Base-by-base conservation (phyloP, 2,797 vertebrate genomes). In the Enteromius mattozi region DNA sequence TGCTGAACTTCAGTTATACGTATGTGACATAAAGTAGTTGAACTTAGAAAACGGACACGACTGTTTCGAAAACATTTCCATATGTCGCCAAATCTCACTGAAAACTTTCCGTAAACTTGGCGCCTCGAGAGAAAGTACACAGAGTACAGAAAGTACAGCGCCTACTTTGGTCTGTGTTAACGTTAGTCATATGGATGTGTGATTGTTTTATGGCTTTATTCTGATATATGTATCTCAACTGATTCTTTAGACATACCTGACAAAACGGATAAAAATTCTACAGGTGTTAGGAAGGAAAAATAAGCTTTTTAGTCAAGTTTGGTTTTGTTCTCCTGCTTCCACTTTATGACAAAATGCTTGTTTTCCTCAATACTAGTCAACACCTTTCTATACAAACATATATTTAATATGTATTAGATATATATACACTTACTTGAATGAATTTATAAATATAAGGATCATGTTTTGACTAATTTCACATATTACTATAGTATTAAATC, bases 111-210 rank as follows among this genome's bases (percentile, higher is more conserved):
- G 14, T 49, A 49, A 81, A 35, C 2, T n/a, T 49, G 3, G 27
- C 54, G 27, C 24, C 42, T 12, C 42, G 6, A 24, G 17, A 61
- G 68, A 63, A 10, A 72, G 37, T n/a, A 56, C 51, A 56, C 13
- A 16, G 21, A n/a, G 56, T 61, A 56, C 40, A 59, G 35, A 40
- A 47, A 27, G 56, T 63, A 78, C 76, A 78, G 76, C 76, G 70
- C 21, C 71, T 37, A 27, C 56, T 65, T 82, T 49, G 24, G 76
- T 45, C 40, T 47, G 59, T 10, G 35, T 30, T 3, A 35, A 35
- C 33, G 40, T 42, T 65, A 65, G 76, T 65, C 59, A 65, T 78
- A 40, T 47, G 16, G 2, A 21, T 33, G 40, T 47, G 14, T 21
- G 54, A 33, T 78, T 47, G 19, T 37, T 82, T 49, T 74, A 82